Evolutionary conservation across 2,888 invertebrate genomes (phyloP).

Genomic region (Drosophila demipolita): DNA sequence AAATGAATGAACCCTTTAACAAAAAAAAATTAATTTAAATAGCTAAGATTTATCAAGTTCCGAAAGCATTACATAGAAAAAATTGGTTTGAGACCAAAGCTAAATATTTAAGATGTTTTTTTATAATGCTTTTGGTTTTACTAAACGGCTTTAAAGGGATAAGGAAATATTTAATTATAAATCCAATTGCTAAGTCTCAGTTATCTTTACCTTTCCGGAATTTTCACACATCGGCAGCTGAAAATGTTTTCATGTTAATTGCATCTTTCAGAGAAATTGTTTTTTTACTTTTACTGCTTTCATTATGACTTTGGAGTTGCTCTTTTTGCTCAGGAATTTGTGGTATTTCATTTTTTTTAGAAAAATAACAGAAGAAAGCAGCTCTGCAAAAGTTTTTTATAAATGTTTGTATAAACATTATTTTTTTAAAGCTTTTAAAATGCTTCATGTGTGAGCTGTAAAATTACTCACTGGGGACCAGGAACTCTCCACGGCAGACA

Average conservation of each 20-base stretch:
- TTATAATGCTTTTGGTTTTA: not conserved
- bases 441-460: constrained; percentile 36
- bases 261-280: not conserved
- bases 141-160: not conserved
- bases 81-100: no score
- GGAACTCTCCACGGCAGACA: not conserved
- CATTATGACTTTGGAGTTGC: constrained; percentile 3
- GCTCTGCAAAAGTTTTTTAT: constrained; percentile 4
- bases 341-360: not conserved
- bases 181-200: not conserved
- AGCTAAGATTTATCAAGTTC: not conserved
- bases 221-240: not conserved
- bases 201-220: not conserved
- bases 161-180: not conserved
- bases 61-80: no score
- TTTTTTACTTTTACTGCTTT: constrained; percentile 1
- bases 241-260: not conserved
- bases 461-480: constrained; percentile 54
- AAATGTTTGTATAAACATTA: not conserved
- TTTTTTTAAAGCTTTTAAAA: constrained; percentile 6
- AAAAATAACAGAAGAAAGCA: not conserved
- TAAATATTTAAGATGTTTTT: not conserved
- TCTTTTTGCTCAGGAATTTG: constrained; percentile 6
- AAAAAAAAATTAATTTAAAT: not conserved
- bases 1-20: no score